Evolutionary conservation across 2,797 vertebrate genomes (phyloP).

Genomic region (Sebastes glaucus): DNA sequence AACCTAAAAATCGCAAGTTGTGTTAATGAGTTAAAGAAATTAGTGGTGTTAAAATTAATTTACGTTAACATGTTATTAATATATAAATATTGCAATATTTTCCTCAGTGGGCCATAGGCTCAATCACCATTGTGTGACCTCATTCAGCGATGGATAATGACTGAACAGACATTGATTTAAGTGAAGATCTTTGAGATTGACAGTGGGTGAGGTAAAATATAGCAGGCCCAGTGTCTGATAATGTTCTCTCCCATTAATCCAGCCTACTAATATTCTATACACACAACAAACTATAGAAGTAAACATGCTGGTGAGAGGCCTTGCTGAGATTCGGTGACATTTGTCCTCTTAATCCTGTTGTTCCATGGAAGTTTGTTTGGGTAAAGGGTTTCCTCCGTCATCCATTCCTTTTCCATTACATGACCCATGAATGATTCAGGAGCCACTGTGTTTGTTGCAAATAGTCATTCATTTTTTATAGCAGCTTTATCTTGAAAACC

Average conservation of each 20-base stretch:
- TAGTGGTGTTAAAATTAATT: too few species aligned
- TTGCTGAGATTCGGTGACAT: conserved; percentile 4
- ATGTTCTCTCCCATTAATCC: neutral
- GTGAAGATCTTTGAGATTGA: neutral
- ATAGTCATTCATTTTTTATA: conserved; percentile 82
- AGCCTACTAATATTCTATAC: neutral
- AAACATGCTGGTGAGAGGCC: neutral
- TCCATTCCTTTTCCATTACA: conserved; percentile 75
- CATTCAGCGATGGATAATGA: too few species aligned
- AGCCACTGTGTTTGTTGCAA: conserved; percentile 79
- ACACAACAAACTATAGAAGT: neutral
- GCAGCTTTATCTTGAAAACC: conserved; percentile 73
- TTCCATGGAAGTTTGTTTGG: conserved; percentile 31
- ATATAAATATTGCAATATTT: too few species aligned
- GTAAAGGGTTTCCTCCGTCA: conserved; percentile 46
- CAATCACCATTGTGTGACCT: too few species aligned
- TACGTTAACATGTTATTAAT: too few species aligned
- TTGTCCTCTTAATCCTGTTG: conserved; percentile 20
- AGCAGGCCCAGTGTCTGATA: neutral
- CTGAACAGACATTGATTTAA: too few species aligned
- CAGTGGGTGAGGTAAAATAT: neutral
- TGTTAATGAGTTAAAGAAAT: too few species aligned
- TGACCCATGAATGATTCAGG: conserved; percentile 79
- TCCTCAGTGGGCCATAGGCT: too few species aligned
- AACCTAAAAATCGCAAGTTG: too few species aligned